These are phyloP conservation scores for Tenodera sinensis DNA, from an alignment of 2,888 invertebrate species.

Conservation along the genomic window DNA sequence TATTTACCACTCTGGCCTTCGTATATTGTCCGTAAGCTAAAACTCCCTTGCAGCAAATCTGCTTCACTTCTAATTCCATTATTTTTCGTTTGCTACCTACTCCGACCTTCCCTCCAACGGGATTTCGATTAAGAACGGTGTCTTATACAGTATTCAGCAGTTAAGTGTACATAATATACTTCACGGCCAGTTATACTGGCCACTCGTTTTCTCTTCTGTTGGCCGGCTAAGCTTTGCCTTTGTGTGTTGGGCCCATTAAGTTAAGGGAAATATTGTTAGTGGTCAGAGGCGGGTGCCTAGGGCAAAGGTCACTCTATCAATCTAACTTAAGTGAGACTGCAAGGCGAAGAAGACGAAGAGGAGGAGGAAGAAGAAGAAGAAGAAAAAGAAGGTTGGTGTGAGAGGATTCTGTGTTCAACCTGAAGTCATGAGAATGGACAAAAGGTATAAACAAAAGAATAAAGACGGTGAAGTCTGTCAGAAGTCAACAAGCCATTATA, in stretches of 20 bases:
- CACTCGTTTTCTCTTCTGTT: background rate
- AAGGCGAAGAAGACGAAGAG: background rate
- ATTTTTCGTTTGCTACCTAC: constrained; percentile 13
- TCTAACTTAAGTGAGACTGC: constrained; percentile 25
- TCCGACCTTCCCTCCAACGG: background rate
- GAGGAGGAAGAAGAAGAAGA: background rate
- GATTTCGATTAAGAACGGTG: constrained; percentile 1
- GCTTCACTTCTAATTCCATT: constrained; percentile 24
- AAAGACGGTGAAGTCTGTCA: background rate
- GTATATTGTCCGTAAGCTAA: constrained; percentile 13
- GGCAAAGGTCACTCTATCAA: constrained; percentile 30
- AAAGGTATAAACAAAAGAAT: background rate
- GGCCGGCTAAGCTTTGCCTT: background rate
- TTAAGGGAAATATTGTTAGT: constrained; percentile 26
- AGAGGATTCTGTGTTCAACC: background rate
- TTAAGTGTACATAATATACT: background rate
- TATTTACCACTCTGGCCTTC: background rate
- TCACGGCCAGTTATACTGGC: background rate
- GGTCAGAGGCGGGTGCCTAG: constrained; percentile 18
- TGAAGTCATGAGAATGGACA: background rate
- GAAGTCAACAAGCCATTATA: background rate
- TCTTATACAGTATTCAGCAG: constrained; percentile 18
- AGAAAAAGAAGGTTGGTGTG: background rate
- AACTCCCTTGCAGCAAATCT: constrained; percentile 22
- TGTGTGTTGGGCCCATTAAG: constrained; percentile 19